Percentiles rank a stretch among this genome's conserved stretches.
These are phyloP conservation scores for Ptychobarbus kaznakovi DNA, from an alignment of 2,797 vertebrate species.

Conservation along the genomic window DNA sequence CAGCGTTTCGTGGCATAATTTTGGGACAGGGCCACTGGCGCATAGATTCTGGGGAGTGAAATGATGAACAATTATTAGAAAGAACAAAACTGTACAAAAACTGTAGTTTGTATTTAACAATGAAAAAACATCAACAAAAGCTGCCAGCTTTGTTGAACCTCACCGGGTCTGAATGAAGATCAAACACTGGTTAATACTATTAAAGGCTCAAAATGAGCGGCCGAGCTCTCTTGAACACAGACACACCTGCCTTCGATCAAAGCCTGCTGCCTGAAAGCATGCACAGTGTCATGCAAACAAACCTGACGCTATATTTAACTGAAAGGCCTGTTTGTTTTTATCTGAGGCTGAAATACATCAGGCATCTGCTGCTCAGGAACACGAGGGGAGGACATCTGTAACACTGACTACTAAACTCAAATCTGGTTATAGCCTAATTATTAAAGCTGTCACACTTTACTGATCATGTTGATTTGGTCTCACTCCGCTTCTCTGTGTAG, in stretches of 20 bases:
- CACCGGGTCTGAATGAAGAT: slow-evolving; percentile 16
- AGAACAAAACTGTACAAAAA: background rate
- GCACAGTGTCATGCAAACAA: slow-evolving; percentile 48
- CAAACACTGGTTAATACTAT: slow-evolving; percentile 40
- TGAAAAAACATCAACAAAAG: background rate
- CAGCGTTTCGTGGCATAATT: background rate
- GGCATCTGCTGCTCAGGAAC: slow-evolving; percentile 21
- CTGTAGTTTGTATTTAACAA: background rate
- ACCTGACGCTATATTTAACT: slow-evolving; percentile 53
- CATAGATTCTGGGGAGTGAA: background rate
- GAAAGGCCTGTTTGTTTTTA: slow-evolving; percentile 46
- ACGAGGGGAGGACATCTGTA: background rate
- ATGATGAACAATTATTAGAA: background rate
- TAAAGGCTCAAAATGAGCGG: slow-evolving; percentile 7
- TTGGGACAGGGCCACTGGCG: background rate
- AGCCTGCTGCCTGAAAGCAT: slow-evolving; percentile 39
- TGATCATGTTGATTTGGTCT: background rate
- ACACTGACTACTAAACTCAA: background rate
- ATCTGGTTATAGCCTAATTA: background rate
- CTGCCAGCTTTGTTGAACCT: slow-evolving; percentile 29
- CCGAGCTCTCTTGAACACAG: background rate
- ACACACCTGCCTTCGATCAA: slow-evolving; percentile 42
- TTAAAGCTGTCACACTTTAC: background rate
- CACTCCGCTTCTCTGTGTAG: background rate
- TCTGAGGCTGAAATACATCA: slow-evolving; percentile 38